Evolutionary conservation across 1,140 invertebrate species (phyloP).

Genomic region (Megalopta genalis): DNA sequence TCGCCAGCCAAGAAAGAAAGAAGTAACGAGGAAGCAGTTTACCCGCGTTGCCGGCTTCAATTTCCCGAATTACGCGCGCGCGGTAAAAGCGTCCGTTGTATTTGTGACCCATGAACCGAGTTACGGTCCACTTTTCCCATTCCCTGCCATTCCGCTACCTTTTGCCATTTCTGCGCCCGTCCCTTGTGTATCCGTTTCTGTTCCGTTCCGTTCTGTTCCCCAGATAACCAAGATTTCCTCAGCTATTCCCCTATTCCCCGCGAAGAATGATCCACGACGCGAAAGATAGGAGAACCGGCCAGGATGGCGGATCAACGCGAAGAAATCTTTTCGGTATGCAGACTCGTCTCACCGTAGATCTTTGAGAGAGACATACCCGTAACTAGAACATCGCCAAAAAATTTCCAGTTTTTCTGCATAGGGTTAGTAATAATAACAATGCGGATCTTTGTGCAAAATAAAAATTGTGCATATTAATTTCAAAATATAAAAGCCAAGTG

Average conservation of each 20-base stretch:
- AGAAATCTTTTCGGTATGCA: no score
- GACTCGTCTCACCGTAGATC: no score
- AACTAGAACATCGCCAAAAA: no score
- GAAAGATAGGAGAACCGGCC: background rate
- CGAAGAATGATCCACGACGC: background rate
- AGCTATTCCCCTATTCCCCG: background rate
- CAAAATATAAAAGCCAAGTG: no score
- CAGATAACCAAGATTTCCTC: background rate
- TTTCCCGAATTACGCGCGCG: constrained; percentile 67
- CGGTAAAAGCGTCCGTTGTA: constrained; percentile 22
- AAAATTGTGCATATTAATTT: no score
- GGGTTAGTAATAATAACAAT: no score
- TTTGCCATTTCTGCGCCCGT: background rate
- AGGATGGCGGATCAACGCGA: background rate
- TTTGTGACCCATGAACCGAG: constrained; percentile 25
- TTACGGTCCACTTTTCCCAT: constrained; percentile 47
- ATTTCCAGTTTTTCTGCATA: no score
- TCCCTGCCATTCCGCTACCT: background rate
- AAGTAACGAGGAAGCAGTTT: constrained; percentile 61
- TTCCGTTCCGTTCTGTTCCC: background rate
- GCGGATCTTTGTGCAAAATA: no score
- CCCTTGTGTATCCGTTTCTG: background rate
- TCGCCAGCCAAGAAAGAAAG: constrained; percentile 39
- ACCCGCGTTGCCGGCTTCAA: constrained; percentile 55
- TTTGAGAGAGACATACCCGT: no score